Conservation (phyloP, 2,113 vertebrate species). For the Benitochromis conjunctus region DNA sequence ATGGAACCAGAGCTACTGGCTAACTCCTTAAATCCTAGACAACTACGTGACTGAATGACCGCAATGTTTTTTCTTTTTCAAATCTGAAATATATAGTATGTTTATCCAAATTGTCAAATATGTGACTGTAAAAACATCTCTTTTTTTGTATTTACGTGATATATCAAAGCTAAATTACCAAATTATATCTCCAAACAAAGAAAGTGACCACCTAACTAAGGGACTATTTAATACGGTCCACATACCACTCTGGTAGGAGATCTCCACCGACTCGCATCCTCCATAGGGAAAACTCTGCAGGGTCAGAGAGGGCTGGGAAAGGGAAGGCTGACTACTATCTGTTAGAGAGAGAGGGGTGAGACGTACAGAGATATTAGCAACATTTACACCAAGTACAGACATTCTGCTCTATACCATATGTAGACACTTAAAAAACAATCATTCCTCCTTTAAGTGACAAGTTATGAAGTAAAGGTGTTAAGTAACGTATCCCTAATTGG, state of each 20-base stretch:
- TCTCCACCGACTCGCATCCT: slow-evolving; percentile 91
- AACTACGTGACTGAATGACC: background rate
- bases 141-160: background rate
- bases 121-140: background rate
- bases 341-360: background rate
- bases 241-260: slow-evolving; percentile 83
- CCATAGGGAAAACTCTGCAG: slow-evolving; percentile 95
- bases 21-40: background rate
- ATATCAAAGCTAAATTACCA: background rate
- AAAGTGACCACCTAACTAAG: background rate
- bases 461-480: background rate
- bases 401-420: background rate
- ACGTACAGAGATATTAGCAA: background rate
- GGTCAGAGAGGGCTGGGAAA: slow-evolving; percentile 87
- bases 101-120: background rate
- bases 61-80: background rate
- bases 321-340: slow-evolving; percentile 89
- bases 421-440: background rate
- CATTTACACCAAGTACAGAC: background rate
- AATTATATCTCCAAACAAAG: background rate
- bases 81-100: background rate
- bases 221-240: background rate
- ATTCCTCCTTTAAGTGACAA: background rate
- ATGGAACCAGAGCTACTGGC: background rate
- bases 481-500: background rate